A percentile compares a stretch with the other conserved stretches of the same genome.
Conservation (phyloP, 2,797 vertebrate species). For the Enteromius trimaculatus region DNA sequence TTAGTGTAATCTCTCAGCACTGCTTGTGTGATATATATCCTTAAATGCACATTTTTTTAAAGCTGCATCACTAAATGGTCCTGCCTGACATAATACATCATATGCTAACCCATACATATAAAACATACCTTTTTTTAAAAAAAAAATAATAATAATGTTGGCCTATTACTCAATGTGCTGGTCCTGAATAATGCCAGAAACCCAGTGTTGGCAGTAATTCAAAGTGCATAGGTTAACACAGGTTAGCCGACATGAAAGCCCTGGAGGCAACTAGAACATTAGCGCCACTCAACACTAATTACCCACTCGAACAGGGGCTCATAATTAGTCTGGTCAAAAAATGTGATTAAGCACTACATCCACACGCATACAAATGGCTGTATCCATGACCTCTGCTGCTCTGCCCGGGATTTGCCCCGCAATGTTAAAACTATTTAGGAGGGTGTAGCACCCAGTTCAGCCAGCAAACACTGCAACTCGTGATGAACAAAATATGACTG, state of each 20-base stretch:
- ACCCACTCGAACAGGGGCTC: constrained; percentile 36
- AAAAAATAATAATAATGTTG: constrained; percentile 1
- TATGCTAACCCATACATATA: not conserved
- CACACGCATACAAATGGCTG: constrained; percentile 28
- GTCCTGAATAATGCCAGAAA: constrained; percentile 41
- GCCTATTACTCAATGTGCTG: not conserved
- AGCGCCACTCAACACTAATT: constrained; percentile 44
- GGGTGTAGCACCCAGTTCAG: constrained; percentile 3
- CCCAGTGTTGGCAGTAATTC: constrained; percentile 19
- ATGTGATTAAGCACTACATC: constrained; percentile 49
- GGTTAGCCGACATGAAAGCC: constrained; percentile 45
- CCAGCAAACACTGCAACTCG: not conserved
- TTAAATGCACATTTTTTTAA: not conserved
- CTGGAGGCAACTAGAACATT: constrained; percentile 34
- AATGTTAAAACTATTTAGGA: constrained; percentile 32
- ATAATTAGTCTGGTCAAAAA: constrained; percentile 45
- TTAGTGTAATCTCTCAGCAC: not conserved
- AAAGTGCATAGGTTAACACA: not conserved
- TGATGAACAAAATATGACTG: not conserved
- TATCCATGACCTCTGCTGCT: constrained; percentile 37
- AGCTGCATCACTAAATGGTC: not conserved
- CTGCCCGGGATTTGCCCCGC: constrained; percentile 33
- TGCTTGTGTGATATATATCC: not conserved
- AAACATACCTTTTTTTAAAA: not conserved
- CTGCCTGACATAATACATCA: not conserved